Evolutionary conservation across 2,113 vertebrate species (phyloP).

Genomic region (Notarius quadriscutis): DNA sequence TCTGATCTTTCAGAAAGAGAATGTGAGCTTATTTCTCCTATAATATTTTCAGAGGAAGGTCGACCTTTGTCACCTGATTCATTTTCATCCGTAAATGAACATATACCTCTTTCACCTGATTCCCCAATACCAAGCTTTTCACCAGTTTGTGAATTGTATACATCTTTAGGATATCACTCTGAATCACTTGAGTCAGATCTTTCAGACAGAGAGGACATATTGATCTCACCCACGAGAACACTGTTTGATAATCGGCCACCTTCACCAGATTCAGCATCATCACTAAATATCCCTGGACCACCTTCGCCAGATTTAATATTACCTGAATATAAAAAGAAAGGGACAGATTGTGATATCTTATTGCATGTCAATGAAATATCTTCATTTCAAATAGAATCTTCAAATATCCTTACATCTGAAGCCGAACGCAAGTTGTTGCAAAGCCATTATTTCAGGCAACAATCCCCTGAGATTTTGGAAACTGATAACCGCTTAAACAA

Average conservation of each 20-base stretch:
- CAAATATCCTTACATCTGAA: neutral
- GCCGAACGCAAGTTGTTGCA: neutral
- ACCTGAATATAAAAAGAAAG: conserved; percentile 1
- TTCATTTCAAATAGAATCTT: neutral
- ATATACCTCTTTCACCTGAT: conserved; percentile 44
- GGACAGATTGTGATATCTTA: conserved; percentile 4
- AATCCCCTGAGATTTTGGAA: conserved; percentile 1
- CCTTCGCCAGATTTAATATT: neutral
- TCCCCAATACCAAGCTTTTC: conserved; percentile 33
- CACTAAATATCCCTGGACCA: conserved; percentile 1
- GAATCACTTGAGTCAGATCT: conserved; percentile 47
- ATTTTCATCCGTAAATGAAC: conserved; percentile 40
- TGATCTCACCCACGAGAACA: conserved; percentile 11
- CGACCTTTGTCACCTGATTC: conserved; percentile 57
- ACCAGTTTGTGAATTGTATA: conserved; percentile 3
- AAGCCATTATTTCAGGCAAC: conserved; percentile 4
- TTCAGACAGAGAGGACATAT: conserved; percentile 48
- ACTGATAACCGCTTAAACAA: neutral
- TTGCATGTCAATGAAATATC: neutral
- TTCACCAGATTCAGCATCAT: conserved; percentile 44
- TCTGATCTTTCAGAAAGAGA: conserved; percentile 51
- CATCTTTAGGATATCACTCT: neutral
- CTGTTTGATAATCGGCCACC: conserved; percentile 10
- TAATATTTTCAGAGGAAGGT: conserved; percentile 34
- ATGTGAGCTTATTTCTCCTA: conserved; percentile 22